Conservation (phyloP, 2,888 invertebrate species). For the Lutraria lutraria region DNA sequence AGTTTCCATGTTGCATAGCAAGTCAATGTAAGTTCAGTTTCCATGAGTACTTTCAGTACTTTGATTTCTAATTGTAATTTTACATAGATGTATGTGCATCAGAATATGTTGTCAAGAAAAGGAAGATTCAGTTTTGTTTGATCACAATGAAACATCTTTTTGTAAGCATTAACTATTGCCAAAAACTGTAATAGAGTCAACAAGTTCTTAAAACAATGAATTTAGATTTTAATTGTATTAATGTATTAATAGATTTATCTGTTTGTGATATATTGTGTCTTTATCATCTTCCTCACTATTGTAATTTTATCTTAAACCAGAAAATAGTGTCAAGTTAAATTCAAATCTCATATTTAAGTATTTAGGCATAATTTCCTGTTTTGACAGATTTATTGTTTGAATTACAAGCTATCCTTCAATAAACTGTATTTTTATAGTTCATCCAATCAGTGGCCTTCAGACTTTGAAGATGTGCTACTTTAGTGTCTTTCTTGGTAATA, state of each 20-base stretch:
- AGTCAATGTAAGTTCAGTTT: too few relatives aligned
- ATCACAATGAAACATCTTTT: not conserved
- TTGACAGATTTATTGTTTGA: conserved; percentile 4
- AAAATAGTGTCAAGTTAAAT: not conserved
- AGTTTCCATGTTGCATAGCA: too few relatives aligned
- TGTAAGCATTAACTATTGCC: not conserved
- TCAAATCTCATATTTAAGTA: not conserved
- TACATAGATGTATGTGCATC: too few relatives aligned
- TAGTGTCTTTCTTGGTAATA: conserved; percentile 3
- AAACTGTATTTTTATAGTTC: conserved; percentile 9
- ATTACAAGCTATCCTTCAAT: not conserved
- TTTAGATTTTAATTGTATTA: too few relatives aligned
- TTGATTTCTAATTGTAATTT: too few relatives aligned
- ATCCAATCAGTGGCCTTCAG: not conserved
- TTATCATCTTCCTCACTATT: not conserved
- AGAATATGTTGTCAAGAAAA: not conserved
- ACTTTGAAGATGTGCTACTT: not conserved
- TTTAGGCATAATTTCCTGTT: not conserved
- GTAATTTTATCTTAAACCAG: too few relatives aligned
- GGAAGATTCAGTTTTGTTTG: not conserved
- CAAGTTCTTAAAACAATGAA: too few relatives aligned
- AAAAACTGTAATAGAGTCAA: not conserved
- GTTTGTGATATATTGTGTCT: not conserved
- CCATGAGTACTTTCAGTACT: too few relatives aligned
- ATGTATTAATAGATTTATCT: not conserved